Evolutionary conservation across 2,113 vertebrate genomes (phyloP).

Genomic region (human (Homo sapiens)): GRCh38 chr7:70069001-70069500

Average conservation of each 20-base stretch:
- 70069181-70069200: neutral
- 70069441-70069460: slow-evolving; percentile 39
- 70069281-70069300: neutral
- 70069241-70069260: neutral
- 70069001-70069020: slow-evolving; percentile 34
- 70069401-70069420: slow-evolving; percentile 26
- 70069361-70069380: neutral
- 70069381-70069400: neutral
- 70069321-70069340: neutral
- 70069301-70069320: neutral
- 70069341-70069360: neutral
- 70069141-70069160: neutral
- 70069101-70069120: neutral
- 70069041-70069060: slow-evolving; percentile 41
- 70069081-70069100: neutral
- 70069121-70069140: neutral
- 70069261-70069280: neutral
- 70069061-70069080: slow-evolving; percentile 48
- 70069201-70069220: neutral
- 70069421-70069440: neutral
- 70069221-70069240: neutral
- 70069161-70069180: neutral
- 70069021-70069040: neutral
- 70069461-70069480: neutral
- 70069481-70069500: neutral